A percentile compares a stretch with the other conserved stretches of the same genome.
Conservation (phyloP, 2,888 invertebrate genomes). For the Caenorhabditis wallacei region DNA sequence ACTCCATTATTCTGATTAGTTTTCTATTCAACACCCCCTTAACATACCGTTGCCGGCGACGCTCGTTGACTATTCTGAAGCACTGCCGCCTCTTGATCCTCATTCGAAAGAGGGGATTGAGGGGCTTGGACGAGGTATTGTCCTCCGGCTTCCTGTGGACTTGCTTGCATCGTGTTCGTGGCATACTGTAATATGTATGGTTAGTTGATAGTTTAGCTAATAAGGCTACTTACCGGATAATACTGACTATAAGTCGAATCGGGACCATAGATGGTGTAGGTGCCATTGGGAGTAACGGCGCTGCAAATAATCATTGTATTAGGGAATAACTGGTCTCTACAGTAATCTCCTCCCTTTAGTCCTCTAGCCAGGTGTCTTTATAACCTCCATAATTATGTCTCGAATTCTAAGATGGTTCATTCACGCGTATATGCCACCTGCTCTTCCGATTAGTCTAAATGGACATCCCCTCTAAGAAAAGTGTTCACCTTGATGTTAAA, state of each 20-base stretch:
- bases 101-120: conserved; percentile 72
- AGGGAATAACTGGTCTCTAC: neutral
- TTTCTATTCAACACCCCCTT: neutral
- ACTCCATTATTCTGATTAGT: conserved; percentile 14
- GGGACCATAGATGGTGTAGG: conserved; percentile 61
- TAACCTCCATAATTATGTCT: conserved; percentile 1
- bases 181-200: conserved; percentile 52
- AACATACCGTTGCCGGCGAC: conserved; percentile 77
- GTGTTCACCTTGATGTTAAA: conserved; percentile 49
- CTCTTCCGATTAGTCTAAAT: neutral
- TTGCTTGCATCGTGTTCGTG: conserved; percentile 63
- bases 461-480: neutral
- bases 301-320: conserved; percentile 53
- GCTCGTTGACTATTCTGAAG: conserved; percentile 73
- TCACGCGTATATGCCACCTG: neutral
- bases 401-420: neutral
- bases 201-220: neutral
- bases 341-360: neutral
- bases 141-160: conserved; percentile 51
- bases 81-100: conserved; percentile 63
- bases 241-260: conserved; percentile 62
- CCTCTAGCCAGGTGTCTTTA: neutral
- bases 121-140: conserved; percentile 37
- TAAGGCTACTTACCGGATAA: conserved; percentile 71
- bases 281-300: conserved; percentile 58